phyloP scores from a whole-genome alignment of 2,113 vertebrate genomes.

The Podiceps cristatus region DNA sequence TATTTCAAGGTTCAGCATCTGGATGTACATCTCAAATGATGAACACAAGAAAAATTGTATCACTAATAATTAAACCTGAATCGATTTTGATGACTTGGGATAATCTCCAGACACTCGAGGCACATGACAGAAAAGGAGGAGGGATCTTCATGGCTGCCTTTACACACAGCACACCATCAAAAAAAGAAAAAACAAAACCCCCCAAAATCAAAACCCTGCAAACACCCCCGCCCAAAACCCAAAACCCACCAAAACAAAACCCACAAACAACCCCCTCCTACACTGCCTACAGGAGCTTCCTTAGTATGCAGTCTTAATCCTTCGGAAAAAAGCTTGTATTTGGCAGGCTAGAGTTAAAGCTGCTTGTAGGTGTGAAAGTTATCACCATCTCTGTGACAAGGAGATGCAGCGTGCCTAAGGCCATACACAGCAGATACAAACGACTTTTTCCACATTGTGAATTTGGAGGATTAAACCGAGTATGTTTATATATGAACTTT shows the following conservation, averaged over 20 bases:
- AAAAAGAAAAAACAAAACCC: too few species aligned
- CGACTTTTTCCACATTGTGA: background rate
- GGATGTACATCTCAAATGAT: background rate
- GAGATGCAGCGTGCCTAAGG: background rate
- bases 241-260: too few species aligned
- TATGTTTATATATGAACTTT: background rate
- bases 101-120: background rate
- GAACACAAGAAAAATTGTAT: background rate
- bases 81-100: background rate
- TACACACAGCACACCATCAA: background rate
- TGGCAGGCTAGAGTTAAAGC: background rate
- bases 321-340: background rate
- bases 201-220: too few species aligned
- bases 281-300: background rate
- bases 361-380: background rate
- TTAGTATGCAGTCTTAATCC: background rate
- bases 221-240: too few species aligned
- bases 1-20: background rate
- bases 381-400: background rate
- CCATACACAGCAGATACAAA: background rate
- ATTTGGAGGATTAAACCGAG: background rate
- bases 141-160: background rate
- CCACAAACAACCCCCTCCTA: background rate
- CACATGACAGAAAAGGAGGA: background rate
- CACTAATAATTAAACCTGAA: background rate